Base-by-base conservation (phyloP, 2,113 vertebrate genomes). In the Anolis sagrei region DNA sequence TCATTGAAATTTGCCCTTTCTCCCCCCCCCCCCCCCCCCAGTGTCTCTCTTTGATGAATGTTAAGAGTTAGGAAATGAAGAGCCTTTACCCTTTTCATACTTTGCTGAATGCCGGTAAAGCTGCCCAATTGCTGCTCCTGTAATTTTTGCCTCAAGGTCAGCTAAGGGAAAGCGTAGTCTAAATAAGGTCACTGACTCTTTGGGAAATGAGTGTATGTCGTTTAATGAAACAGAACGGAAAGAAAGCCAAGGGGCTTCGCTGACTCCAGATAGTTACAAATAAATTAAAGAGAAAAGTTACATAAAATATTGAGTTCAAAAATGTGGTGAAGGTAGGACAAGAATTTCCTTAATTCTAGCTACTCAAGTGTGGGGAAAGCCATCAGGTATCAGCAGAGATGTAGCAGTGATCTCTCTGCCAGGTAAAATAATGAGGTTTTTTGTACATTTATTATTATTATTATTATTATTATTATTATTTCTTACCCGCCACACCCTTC, bases 111-210 rank as follows among this genome's bases (percentile, higher is more conserved):
- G 79, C 76, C 86, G 64, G 73, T 75, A 62, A 93, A 94, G 92
- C 94, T 95, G 91, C 90, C 85, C 54, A 88, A 27, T 86, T 93
- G 92, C 81, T 90, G 92, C 91, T 92, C 89, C 89, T 94, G 16
- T 81, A 83, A 89, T 90, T 94, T 95, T 94, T 94, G 83, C 82
- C 89, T 94, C 90, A 90, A 90, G 94, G 92, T 93, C 91, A 94
- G 10, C 74, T 78, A 83, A 91, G 89, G 79, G 87, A 92, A 91
- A 89, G 78, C 51, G 58, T 91, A 79, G 90, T 89, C 89, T 89
- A 90, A 88, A 92, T 94, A 93, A 94, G 90, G 92, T 94, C 93
- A 94, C 66, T 0, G 3, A 39, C 34, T 90, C 2, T 27, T 72
- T 44, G 79, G 89, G 76, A 92, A 66, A 81, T n/a, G 32, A 86